A percentile compares a stretch with the other conserved stretches of the same genome.
phyloP scores from a whole-genome alignment of 1,140 invertebrate species.

The Papilio helenus region DNA sequence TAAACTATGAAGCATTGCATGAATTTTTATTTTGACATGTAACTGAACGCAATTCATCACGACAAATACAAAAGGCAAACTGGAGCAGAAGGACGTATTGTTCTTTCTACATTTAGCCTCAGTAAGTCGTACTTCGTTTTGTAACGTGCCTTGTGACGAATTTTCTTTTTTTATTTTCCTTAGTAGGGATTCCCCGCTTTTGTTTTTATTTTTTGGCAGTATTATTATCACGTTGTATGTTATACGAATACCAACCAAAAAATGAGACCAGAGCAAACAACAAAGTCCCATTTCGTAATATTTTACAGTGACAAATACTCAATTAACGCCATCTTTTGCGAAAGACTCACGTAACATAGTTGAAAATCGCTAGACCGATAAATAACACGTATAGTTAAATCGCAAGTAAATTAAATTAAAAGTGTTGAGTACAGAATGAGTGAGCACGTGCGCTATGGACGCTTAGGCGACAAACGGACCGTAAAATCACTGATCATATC shows the following conservation, averaged over 20 bases:
- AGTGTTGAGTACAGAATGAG: neutral
- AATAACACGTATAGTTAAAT: neutral
- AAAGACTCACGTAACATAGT: neutral
- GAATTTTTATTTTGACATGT: conserved; percentile 35
- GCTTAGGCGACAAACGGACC: conserved; percentile 35
- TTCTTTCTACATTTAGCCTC: conserved; percentile 24
- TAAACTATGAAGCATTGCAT: conserved; percentile 23
- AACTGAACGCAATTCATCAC: conserved; percentile 18
- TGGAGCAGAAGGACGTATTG: conserved; percentile 23
- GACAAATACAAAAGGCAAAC: conserved; percentile 32
- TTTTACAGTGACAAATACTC: neutral
- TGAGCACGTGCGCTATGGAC: conserved; percentile 38
- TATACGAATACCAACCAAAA: no score
- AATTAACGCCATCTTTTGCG: neutral
- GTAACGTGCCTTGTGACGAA: conserved; percentile 8
- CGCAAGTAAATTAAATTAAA: neutral
- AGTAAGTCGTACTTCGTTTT: conserved; percentile 22
- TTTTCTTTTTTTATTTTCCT: conserved; percentile 1
- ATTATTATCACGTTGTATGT: neutral
- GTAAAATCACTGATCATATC: conserved; percentile 37
- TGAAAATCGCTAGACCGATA: neutral
- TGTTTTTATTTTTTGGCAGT: neutral
- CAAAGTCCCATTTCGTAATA: no score
- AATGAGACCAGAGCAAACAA: no score
- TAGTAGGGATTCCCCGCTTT: neutral